Percentiles rank a stretch among this genome's conserved stretches.
Evolutionary conservation across 1,140 invertebrate species (phyloP).

Genomic region (Euglossa dilemma): DNA sequence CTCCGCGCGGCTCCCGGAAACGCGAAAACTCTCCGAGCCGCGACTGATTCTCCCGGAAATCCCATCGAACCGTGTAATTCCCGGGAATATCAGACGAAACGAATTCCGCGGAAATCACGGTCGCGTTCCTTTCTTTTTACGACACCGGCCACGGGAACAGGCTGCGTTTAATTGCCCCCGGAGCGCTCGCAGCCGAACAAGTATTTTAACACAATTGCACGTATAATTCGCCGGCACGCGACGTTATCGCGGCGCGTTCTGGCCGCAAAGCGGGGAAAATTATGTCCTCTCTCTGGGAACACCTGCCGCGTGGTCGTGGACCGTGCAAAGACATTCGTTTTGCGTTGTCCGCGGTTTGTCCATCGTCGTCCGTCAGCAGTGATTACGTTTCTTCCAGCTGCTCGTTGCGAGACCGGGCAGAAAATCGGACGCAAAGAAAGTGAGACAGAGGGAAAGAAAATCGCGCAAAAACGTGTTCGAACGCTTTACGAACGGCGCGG

Average conservation of each 20-base stretch:
- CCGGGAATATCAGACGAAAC: neutral
- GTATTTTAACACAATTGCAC: constrained; percentile 16
- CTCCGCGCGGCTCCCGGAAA: neutral
- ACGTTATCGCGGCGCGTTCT: neutral
- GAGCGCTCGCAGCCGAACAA: neutral
- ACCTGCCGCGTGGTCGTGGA: neutral
- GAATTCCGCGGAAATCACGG: neutral
- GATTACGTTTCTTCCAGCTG: no score
- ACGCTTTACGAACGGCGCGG: no score
- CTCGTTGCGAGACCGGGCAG: no score
- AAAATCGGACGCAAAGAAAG: no score
- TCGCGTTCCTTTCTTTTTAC: neutral
- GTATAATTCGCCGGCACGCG: constrained; percentile 5
- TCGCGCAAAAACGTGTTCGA: no score
- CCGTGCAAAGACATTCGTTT: no score
- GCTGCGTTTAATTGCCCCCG: neutral
- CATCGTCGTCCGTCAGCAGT: no score
- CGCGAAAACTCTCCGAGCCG: neutral
- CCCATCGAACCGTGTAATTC: neutral
- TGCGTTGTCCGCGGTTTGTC: no score
- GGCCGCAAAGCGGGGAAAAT: constrained; percentile 3
- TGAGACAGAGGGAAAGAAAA: no score
- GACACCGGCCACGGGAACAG: no score
- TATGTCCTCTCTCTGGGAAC: neutral
- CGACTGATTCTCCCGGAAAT: no score